Base-by-base conservation (phyloP, 2,113 vertebrate species). In the Alaudala cheleensis region DNA sequence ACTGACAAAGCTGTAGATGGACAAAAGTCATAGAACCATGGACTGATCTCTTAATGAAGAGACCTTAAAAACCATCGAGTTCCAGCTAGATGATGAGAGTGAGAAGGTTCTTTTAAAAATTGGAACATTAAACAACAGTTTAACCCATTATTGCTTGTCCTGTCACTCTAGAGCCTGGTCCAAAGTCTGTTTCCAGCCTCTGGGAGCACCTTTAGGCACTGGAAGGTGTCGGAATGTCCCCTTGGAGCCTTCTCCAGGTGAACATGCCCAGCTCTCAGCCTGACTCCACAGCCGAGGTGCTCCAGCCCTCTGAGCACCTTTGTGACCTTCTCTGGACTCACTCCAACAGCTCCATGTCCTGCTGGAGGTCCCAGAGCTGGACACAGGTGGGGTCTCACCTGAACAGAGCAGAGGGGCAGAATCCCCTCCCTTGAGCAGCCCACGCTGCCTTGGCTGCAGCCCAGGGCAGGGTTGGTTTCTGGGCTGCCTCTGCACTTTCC, bases 251-350 rank as follows among this genome's bases (percentile, higher is more conserved):
- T 28, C 56, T 60, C 28, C 39, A 39, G 15, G 18, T 60, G 33
- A 51, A 10, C 53, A 29, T 1, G 0, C 18, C 1, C 33, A 66
- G 5, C 24, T 45, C 8, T 66, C 28, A 74, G 28, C 13, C 53
- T 39, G 39, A 0, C 9, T 18, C 33, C 39, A 39, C 0, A n/a
- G 45, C 69, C 74, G 53, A 74, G 28, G 6, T 1, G 3, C 13
- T 60, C n/a, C 69, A 81, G 4, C 11, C n/a, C 28, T 60, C n/a
- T 12, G 53, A 53, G 20, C 9, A 21, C 11, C 45, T 25, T 6
- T 0, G 0, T 53, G 33, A 3, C 19, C 28, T 45, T 33, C 33
- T 74, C 78, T 60, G 69, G 53, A 45, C 9, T 45, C 1, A 6
- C 3, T 47, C 33, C 53, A 53, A 5, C 45, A 39, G 11, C 10